Conservation (phyloP, 2,113 vertebrate genomes). For the Microcebus tavaratra region DNA sequence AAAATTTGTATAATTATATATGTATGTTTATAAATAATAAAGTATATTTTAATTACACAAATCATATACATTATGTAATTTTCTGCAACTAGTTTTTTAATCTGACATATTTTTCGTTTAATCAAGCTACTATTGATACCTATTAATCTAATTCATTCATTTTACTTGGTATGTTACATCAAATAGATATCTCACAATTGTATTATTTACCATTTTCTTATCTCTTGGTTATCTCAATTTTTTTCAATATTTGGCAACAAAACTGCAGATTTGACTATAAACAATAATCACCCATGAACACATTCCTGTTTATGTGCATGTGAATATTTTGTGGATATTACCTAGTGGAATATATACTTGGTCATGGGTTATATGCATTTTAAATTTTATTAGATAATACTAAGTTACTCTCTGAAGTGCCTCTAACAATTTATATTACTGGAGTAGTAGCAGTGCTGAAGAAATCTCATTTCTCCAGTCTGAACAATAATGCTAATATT, state of each 20-base stretch:
- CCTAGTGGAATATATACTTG: not conserved
- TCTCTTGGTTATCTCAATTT: not conserved
- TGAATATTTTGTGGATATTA: not conserved
- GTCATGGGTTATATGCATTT: not conserved
- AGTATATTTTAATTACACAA: not conserved
- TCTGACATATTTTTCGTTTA: not conserved
- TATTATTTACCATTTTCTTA: not conserved
- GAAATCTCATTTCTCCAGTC: not conserved
- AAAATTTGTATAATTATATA: not conserved
- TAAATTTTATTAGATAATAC: not conserved
- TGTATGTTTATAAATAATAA: not conserved
- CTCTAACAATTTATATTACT: not conserved
- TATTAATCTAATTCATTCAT: not conserved
- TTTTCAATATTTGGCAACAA: not conserved
- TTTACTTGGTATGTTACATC: not conserved
- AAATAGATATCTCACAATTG: not conserved
- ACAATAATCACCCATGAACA: not conserved
- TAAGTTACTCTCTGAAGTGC: not conserved
- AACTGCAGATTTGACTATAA: not conserved
- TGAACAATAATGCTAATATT: not conserved
- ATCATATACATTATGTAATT: not conserved
- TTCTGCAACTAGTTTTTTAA: not conserved
- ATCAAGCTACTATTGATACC: not conserved
- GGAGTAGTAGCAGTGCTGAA: not conserved
- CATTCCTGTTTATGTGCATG: not conserved